Conservation (phyloP, 2,888 invertebrate species). For the Crossocerus cetratus region DNA sequence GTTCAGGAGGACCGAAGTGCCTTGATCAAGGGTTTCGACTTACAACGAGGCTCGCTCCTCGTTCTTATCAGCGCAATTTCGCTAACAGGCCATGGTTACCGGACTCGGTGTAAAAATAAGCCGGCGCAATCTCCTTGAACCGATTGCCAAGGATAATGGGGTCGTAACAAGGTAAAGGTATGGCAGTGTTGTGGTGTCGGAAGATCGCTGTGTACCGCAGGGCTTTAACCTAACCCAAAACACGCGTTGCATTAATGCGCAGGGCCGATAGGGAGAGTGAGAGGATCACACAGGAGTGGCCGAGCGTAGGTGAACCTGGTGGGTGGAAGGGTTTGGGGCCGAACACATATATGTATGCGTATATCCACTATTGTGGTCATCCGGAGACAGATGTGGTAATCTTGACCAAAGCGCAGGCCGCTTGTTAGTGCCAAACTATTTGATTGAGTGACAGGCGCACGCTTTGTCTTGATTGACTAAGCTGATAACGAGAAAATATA, state of each 20-base stretch:
- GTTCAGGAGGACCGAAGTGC: no score
- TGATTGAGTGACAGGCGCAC: conserved; percentile 9
- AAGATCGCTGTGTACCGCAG: conserved; percentile 55
- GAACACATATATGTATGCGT: conserved; percentile 49
- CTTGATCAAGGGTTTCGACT: no score
- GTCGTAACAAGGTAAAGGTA: conserved; percentile 53
- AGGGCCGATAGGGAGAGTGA: conserved; percentile 1
- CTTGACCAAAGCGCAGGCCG: conserved; percentile 25
- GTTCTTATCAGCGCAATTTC: no score
- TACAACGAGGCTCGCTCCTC: no score
- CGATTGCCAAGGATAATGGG: conserved; percentile 24
- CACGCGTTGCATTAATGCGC: conserved; percentile 66
- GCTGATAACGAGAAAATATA: no score
- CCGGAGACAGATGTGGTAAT: conserved; percentile 50
- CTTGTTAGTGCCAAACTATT: conserved; percentile 7
- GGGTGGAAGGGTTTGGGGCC: conserved; percentile 15
- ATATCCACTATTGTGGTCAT: conserved; percentile 55
- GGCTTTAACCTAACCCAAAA: conserved; percentile 64
- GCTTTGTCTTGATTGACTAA: no score
- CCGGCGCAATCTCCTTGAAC: conserved; percentile 23
- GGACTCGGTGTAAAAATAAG: background rate
- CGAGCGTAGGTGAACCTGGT: conserved; percentile 19
- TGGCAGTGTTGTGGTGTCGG: conserved; percentile 59
- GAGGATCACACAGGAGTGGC: conserved; percentile 9
- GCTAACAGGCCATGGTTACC: background rate